Base-by-base conservation (phyloP, 2,797 vertebrate genomes). In the Carapus acus region DNA sequence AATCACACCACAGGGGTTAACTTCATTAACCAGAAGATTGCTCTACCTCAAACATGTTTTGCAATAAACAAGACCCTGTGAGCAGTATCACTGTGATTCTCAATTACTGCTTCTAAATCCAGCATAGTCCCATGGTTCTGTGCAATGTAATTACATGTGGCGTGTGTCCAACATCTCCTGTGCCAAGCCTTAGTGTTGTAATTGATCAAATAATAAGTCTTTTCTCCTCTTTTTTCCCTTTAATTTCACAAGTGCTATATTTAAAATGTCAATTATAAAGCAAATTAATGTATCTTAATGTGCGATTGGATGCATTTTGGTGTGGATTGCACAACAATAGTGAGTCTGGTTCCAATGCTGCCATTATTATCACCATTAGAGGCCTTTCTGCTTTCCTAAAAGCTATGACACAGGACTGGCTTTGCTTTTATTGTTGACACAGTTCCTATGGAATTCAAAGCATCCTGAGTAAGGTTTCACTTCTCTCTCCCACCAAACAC, bases 211-310 rank as follows among this genome's bases (percentile, higher is more conserved):
- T 69, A 80, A 81, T n/a, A n/a, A n/a, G n/a, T 71, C 58, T 78
- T 80, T 79, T 83, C 82, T 69, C 77, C 67, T 67, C 66, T 72
- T 73, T 81, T 81, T 78, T 72, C 78, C 79, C 68, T 60, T 73
- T 84, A 83, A 84, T 83, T 83, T 76, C 77, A 81, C 71, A 80
- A 83, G 76, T 84, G 78, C 74, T 85, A 83, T 83, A 84, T 82
- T 86, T 79, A 78, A 82, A 76, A 80, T 66, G 74, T 80, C 80
- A 83, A 83, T 82, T 83, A 82, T 67, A 71, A 79, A 69, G 65
- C 73, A 74, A 79, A 83, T 83, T 82, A 86, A 79, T 79, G 79
- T 78, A 67, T 81, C 59, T 78, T 77, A 84, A 80, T 61, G 54
- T 76, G 62, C 79, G 76, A 84, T 86, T 83, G 80, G 77, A 78